Evolutionary conservation across 2,888 invertebrate species (phyloP), one percentile per base, ranked within the genome.

Genomic region (Tenthredo mesomela): DNA sequence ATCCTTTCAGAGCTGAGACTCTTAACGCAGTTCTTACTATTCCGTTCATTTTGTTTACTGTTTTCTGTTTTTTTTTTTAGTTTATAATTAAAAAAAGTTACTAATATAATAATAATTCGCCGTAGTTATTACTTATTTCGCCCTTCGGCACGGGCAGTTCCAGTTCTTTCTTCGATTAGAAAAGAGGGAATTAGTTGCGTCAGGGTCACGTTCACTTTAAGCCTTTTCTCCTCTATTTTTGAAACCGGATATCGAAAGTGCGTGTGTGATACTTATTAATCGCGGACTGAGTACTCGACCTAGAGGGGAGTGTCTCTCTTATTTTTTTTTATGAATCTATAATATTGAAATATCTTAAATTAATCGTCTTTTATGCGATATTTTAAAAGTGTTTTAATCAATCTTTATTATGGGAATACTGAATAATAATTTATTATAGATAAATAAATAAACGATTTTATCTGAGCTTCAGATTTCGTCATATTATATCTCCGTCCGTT

Each of bases 1-100:
- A 54, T 86, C 88, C 91, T 85, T 90, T 93, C n/a, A 94, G 86
- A 18, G 92, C 89, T 61, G 93, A 90, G 3, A 94, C 89, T 87
- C 95, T 95, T 85, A 96, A 93, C 9, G 95, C 95, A 67, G 95
- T 94, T 93, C 95, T 96, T 50, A 96, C 95, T 88, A 97, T 94
- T 88, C 95, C 95, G 93, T 96, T 97, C 96, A 97, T 96, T 93
- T 94, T 96, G 50, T 54, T 25, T 67, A 21, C 21, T 54, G n/a
- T n/a, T n/a, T n/a, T n/a, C n/a, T n/a, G n/a, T n/a, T n/a, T n/a
- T n/a, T n/a, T 1, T 40, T 21, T 33, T n/a, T 58, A 58, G 54
- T 37, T 58, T 58, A 58, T 0, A 37, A 58, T 37, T 58, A 33
- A 58, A n/a, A n/a, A n/a, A n/a, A n/a, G n/a, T n/a, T n/a, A n/a